phyloP scores from a whole-genome alignment of 1,140 invertebrate species.

The Drosophila grimshawi region DNA sequence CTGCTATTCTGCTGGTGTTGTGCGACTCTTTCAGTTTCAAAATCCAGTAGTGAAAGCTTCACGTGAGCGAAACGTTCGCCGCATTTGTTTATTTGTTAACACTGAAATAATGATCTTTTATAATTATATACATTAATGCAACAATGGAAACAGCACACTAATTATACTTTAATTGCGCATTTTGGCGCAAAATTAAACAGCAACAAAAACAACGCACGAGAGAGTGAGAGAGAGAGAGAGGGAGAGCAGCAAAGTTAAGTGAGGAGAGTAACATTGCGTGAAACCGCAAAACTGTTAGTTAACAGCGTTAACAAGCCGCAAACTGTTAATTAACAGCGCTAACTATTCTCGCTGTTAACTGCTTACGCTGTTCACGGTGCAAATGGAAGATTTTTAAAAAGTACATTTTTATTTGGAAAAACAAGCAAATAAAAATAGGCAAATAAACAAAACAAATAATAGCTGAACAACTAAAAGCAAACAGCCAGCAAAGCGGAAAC shows the following conservation, averaged over 20 bases:
- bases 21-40: background rate
- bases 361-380: background rate
- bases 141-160: background rate
- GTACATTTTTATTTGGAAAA: slow-evolving; percentile 1
- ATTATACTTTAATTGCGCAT: slow-evolving; percentile 7
- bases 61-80: slow-evolving; percentile 36
- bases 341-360: background rate
- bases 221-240: background rate
- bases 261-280: background rate
- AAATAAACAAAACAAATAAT: background rate
- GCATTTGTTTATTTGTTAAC: slow-evolving; percentile 9
- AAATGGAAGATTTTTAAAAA: slow-evolving; percentile 2
- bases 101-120: slow-evolving; percentile 3
- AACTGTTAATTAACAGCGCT: slow-evolving; percentile 16
- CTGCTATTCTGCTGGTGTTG: background rate
- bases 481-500: slow-evolving; percentile 13
- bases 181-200: slow-evolving; percentile 17
- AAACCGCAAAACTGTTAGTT: background rate
- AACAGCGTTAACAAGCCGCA: background rate
- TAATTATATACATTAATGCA: background rate
- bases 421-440: slow-evolving; percentile 7
- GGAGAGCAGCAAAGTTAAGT: background rate
- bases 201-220: background rate
- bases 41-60: slow-evolving; percentile 26
- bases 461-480: background rate